A percentile compares a stretch with the other conserved stretches of the same genome.
phyloP scores from a whole-genome alignment of 1,140 invertebrate species.

The Polypedilum vanderplanki region DNA sequence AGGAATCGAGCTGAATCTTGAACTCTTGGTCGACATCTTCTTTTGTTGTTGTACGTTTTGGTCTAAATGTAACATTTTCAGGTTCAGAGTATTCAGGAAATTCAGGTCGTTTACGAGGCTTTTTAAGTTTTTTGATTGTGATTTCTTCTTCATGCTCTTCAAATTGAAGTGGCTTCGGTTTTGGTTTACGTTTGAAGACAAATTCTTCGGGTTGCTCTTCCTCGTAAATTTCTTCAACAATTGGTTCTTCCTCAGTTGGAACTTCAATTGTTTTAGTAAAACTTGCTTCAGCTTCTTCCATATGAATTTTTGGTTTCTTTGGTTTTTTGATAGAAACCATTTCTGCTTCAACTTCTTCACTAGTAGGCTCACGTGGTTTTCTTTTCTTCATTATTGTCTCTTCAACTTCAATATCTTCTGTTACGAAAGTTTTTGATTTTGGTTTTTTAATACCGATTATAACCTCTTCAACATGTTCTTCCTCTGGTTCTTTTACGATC shows the following conservation, averaged over 20 bases:
- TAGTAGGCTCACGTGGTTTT: conserved; percentile 28
- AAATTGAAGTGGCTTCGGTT: conserved; percentile 46
- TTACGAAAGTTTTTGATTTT: conserved; percentile 32
- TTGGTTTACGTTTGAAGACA: conserved; percentile 47
- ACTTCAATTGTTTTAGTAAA: conserved; percentile 31
- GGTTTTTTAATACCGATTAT: conserved; percentile 32
- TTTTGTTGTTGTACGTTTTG: conserved; percentile 59
- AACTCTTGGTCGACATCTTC: conserved; percentile 82
- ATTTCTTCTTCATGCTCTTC: conserved; percentile 66
- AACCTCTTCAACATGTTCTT: conserved; percentile 41
- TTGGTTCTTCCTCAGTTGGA: conserved; percentile 34
- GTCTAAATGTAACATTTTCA: conserved; percentile 67
- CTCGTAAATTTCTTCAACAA: conserved; percentile 33
- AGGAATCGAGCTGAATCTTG: conserved; percentile 72
- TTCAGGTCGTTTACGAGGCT: conserved; percentile 53
- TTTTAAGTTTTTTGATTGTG: conserved; percentile 62
- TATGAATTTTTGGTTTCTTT: conserved; percentile 33
- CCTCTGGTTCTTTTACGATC: conserved; percentile 35
- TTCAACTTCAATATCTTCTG: conserved; percentile 45
- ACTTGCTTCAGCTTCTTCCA: conserved; percentile 33
- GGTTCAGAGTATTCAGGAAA: conserved; percentile 62
- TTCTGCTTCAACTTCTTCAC: conserved; percentile 32
- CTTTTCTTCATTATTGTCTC: conserved; percentile 39
- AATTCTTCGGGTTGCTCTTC: conserved; percentile 46
- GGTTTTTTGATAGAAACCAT: conserved; percentile 35